Evolutionary conservation across 2,888 invertebrate genomes (phyloP), one percentile per base, ranked within the genome.

Genomic region (Eudasyphora cyanicolor): DNA sequence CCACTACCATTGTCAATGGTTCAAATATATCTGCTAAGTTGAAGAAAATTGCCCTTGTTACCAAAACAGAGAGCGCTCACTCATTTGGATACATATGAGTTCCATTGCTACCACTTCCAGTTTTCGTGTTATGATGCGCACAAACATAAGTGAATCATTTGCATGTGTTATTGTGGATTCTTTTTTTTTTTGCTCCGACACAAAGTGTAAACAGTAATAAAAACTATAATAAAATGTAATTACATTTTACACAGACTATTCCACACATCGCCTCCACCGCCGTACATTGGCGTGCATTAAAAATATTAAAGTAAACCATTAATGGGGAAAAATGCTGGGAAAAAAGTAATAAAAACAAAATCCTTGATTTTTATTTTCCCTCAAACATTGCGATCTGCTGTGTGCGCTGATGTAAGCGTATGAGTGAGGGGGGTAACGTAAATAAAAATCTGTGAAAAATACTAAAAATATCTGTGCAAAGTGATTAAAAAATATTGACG

Each of bases 141-240:
- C 38, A 5, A n/a, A n/a, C n/a, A n/a, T n/a, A 8, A 5, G 12
- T 38, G 12, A 10, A 4, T 14, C 45, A 21, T 7, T 27, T 57
- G 24, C 24, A 14, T 14, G 57, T 6, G 24, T 14, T 57, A 27
- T 27, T 24, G 27, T 57, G 57, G 27, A 54, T 21, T 54, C 14
- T 8, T 29, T n/a, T 19, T 19, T 29, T 8, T 29, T n/a, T 19
- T 19, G 17, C 49, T 51, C 32, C 24, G 14, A 17, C 32, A 29
- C 24, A 32, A 32, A 62, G 19, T n/a, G 35, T 32, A 62, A 5
- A 54, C 32, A 54, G 24, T 54, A 57, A 69, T 27, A 51, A 49
- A 29, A 32, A 79, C 60, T 69, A 78, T 60, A 82, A 77, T 82
- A 82, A 82, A 82, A 79, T 73, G 76, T 74, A 83, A 83, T 83